Base-by-base conservation (phyloP, 1,140 invertebrate genomes). In the Rhopalosiphum padi region DNA sequence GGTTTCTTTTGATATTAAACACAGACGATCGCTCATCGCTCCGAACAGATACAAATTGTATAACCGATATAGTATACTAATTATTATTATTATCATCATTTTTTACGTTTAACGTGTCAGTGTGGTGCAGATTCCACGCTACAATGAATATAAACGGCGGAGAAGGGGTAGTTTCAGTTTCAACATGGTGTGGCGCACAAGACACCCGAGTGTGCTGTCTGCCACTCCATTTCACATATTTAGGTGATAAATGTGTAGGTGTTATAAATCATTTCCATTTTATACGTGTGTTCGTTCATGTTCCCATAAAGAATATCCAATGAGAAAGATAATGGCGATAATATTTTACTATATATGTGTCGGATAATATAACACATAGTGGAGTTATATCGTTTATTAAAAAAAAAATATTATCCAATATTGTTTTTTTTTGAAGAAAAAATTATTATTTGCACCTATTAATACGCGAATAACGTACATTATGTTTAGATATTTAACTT, bases 191-290 rank as follows among this genome's bases (percentile, higher is more conserved):
- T 77, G n/a, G 60, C n/a, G 15, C n/a, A 18, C 15, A 15, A 77
- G n/a, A 77, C 60, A 77, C 60, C 15, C 60, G n/a, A 77, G 60
- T 77, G 60, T 77, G 60, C n/a, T 35, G 15, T 77, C 60, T 77
- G n/a, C 60, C 60, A 77, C 30, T 77, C 15, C 60, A 77, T 77
- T 77, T 77, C 60, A 77, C 60, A 35, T 51, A 51, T 51, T 77
- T 77, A n/a, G n/a, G 60, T 77, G 60, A 77, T 77, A 77, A 77
- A 77, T 77, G n/a, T n/a, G 30, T 77, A n/a, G 60, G 60, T 77
- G 5, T 35, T 77, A 77, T 77, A 77, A 77, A 77, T 77, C 60
- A 77, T 77, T 77, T 77, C n/a, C 4, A 77, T 77, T 77, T 77
- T 77, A 77, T n/a, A 77, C n/a, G 11, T n/a, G n/a, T 77, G n/a